phyloP scores from a whole-genome alignment of 2,113 vertebrate genomes.

The Typhlomys cinereus region DNA sequence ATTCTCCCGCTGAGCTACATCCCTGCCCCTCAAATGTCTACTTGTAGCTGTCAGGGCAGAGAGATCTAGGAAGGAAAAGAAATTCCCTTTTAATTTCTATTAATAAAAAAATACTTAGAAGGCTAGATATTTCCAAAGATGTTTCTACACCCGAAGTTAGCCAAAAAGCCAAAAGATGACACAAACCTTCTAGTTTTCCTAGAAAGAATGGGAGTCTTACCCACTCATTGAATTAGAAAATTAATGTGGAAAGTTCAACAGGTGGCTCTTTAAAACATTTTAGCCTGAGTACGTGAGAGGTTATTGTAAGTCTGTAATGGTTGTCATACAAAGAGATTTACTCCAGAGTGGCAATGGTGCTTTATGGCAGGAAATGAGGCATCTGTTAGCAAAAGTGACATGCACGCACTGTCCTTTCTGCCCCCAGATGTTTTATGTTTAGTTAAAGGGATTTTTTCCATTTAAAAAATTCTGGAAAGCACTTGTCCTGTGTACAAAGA shows the following conservation, averaged over 20 bases:
- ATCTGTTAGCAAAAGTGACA: too few relatives aligned
- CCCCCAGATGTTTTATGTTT: neutral
- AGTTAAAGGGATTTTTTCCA: neutral
- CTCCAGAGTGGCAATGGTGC: neutral
- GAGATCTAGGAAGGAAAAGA: neutral
- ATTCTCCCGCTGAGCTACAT: too few relatives aligned
- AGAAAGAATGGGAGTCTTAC: neutral
- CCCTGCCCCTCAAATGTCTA: too few relatives aligned
- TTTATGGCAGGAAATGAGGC: neutral
- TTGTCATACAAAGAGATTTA: neutral
- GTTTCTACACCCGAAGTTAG: neutral
- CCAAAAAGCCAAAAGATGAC: too few relatives aligned
- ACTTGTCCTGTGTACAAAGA: neutral
- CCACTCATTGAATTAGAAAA: neutral
- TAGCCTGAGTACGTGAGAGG: neutral
- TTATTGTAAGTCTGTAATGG: neutral
- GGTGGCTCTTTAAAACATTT: neutral
- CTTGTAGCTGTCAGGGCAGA: neutral
- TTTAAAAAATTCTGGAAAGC: neutral
- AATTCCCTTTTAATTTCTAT: neutral
- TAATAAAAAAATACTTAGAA: constrained; percentile 12
- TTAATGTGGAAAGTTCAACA: neutral
- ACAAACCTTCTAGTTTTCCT: too few relatives aligned
- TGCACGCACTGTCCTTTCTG: too few relatives aligned
- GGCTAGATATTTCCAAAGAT: neutral